Conservation (phyloP, 2,113 vertebrate genomes). For the Megaleporinus macrocephalus region DNA sequence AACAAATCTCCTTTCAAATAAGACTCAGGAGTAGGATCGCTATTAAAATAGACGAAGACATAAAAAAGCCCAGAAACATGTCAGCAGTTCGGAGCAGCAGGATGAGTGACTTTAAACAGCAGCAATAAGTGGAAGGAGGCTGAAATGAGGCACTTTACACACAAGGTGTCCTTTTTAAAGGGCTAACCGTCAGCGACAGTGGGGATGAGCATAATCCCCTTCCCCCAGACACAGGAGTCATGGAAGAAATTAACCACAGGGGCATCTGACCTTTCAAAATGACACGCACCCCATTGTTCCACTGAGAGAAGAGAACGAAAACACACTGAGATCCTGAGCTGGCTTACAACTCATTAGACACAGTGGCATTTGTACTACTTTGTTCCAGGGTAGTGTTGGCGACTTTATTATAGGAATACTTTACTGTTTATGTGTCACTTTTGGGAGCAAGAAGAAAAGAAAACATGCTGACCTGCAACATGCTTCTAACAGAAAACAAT, state of each 20-base stretch:
- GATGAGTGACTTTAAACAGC: background rate
- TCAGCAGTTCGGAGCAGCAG: background rate
- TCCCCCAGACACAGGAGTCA: slow-evolving; percentile 8
- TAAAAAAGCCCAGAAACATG: background rate
- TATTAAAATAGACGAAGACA: background rate
- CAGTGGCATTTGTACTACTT: background rate
- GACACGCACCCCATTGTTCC: slow-evolving; percentile 32
- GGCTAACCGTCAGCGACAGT: background rate
- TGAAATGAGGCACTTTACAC: background rate
- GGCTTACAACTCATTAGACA: background rate
- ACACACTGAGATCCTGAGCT: slow-evolving; percentile 1
- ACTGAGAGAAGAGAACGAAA: slow-evolving; percentile 24
- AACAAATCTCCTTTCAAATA: background rate
- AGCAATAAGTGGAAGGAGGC: background rate
- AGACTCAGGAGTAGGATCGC: background rate
- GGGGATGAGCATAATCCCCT: background rate
- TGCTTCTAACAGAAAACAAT: too few relatives aligned
- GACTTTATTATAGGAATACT: background rate
- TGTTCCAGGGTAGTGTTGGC: background rate
- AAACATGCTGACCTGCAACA: too few relatives aligned
- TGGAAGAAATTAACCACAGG: background rate
- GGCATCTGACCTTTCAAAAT: slow-evolving; percentile 41
- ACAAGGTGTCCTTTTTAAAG: background rate
- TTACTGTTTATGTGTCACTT: background rate
- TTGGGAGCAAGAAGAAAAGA: background rate